Evolutionary conservation across 1,140 invertebrate genomes (phyloP).

Genomic region (Bactericera cockerelli): DNA sequence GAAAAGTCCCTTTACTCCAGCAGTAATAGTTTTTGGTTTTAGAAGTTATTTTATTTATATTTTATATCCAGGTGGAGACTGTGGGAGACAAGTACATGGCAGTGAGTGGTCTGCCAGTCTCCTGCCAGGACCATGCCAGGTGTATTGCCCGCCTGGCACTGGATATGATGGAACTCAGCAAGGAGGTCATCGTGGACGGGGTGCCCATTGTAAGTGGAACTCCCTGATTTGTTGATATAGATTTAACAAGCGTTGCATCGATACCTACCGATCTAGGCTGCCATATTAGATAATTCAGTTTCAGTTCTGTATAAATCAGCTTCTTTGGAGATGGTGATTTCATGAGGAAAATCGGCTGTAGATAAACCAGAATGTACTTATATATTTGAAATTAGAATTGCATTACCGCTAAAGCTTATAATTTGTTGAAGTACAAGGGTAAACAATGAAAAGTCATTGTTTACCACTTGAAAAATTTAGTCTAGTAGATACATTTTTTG

Average conservation of each 20-base stretch:
- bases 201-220: slow-evolving; percentile 68
- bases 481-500: too few species aligned
- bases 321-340: background rate
- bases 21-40: too few species aligned
- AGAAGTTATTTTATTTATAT: too few species aligned
- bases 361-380: too few species aligned
- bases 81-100: slow-evolving; percentile 99
- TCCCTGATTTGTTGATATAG: too few species aligned
- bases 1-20: too few species aligned
- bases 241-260: slow-evolving; percentile 9
- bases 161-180: slow-evolving; percentile 89
- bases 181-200: slow-evolving; percentile 70
- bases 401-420: too few species aligned
- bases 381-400: too few species aligned
- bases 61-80: slow-evolving; percentile 86
- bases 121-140: slow-evolving; percentile 74
- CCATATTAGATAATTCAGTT: background rate
- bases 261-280: background rate
- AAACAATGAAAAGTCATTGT: too few species aligned
- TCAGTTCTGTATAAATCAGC: slow-evolving; percentile 4
- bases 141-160: slow-evolving; percentile 84
- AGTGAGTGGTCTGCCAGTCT: slow-evolving; percentile 88
- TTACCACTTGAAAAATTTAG: too few species aligned
- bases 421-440: too few species aligned
- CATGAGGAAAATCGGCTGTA: too few species aligned